These are phyloP conservation scores for Platygyra sinensis DNA, from an alignment of 64 coral and sea anemone species.

Conservation along the genomic window DNA sequence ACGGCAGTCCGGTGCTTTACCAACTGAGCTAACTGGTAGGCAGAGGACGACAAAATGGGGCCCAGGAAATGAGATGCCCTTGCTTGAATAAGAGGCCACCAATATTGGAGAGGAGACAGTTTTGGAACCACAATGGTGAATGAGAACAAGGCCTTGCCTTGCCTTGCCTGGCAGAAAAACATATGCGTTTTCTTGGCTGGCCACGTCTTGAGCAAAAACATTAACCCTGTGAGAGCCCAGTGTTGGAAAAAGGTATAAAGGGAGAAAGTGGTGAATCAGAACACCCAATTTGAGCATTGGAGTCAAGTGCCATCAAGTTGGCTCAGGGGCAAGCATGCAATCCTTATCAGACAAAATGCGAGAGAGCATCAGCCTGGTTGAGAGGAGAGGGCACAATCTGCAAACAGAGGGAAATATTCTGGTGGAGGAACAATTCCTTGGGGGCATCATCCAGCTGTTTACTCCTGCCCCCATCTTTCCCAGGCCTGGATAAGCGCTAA, in stretches of 20 bases:
- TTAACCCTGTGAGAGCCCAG: background rate
- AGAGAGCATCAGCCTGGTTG: constrained; percentile 30
- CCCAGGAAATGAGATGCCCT: too few relatives aligned
- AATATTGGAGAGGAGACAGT: too few relatives aligned
- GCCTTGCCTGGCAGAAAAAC: too few relatives aligned
- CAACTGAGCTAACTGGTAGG: too few relatives aligned
- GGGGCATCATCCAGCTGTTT: background rate
- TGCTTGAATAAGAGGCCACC: too few relatives aligned
- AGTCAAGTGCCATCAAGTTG: background rate
- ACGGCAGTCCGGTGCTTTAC: too few relatives aligned
- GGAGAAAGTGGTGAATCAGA: background rate
- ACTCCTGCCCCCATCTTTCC: constrained; percentile 11
- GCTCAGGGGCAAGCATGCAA: background rate
- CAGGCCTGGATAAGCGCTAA: background rate
- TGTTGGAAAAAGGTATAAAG: background rate
- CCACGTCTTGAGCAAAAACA: constrained; percentile 16
- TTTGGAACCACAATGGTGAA: too few relatives aligned
- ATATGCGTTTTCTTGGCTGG: constrained; percentile 33
- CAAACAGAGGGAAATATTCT: background rate
- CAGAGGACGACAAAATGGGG: too few relatives aligned
- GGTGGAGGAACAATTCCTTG: background rate
- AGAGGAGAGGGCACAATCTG: background rate
- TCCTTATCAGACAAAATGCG: constrained; percentile 6
- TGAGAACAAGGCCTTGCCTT: too few relatives aligned
- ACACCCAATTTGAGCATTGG: background rate